Evolutionary conservation across 2,797 vertebrate species (phyloP), one percentile per base, ranked within the genome.

Genomic region (Anas bernieri): DNA sequence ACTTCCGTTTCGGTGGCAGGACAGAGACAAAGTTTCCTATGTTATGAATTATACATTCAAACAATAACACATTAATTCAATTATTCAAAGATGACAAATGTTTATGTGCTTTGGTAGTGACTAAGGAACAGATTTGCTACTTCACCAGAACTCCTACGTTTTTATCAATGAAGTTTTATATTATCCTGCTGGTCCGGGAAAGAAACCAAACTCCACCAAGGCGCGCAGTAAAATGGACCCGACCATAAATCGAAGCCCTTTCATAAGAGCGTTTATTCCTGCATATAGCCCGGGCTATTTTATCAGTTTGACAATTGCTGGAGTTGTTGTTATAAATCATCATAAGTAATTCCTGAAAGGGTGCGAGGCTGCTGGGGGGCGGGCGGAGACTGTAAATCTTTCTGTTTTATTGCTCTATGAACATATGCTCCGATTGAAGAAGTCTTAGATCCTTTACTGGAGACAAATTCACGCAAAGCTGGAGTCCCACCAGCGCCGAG

Each of bases 351-450:
- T 99, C 99, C 98, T 99, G 98, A 99, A 99, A 99, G 98, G 99
- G 98, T 98, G 98, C 97, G 97, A 99, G 98, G 98, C 98, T 99
- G 99, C 98, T 99, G 98, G 98, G 98, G 99, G 98, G 98, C 98
- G 98, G 98, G 97, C 98, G 98, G 98, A 98, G 98, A 99, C 98
- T 99, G 99, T 99, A 99, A 99, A 99, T 99, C 99, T 99, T 99
- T 99, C 99, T 98, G 98, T 99, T 99, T 99, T 99, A 99, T 99
- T 99, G 98, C 99, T 98, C 98, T 98, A 98, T 98, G 98, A 99
- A 99, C 99, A 99, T 99, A 99, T 99, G 99, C 98, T 99, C 97
- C 98, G 98, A 98, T 98, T 98, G 98, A 98, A 98, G 98, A 98
- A 98, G 97, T 98, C 98, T 98, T 98, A 98, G 98, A 98, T 98